Evolutionary conservation across 64 coral and sea anemone species (phyloP).

Genomic region (Pachyseris speciosa): DNA sequence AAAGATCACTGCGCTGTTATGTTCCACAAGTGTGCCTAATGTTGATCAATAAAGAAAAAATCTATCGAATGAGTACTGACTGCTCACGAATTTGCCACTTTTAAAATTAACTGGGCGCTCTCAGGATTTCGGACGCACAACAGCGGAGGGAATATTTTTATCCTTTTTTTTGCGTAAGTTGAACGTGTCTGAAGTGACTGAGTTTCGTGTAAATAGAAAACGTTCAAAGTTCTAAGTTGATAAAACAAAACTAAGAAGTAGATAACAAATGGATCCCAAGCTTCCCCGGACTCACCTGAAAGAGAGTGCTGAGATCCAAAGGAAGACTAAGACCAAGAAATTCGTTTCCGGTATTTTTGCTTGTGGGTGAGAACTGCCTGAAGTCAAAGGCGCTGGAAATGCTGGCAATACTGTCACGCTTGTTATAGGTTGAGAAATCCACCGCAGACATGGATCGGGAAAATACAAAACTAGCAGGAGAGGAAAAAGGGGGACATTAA

Average conservation of each 20-base stretch:
- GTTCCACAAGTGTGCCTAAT: too few relatives aligned
- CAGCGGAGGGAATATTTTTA: too few relatives aligned
- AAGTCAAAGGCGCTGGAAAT: conserved; percentile 77
- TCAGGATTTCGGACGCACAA: too few relatives aligned
- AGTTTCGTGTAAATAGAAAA: too few relatives aligned
- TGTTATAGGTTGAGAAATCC: conserved; percentile 5
- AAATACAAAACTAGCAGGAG: background rate
- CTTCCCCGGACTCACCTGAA: conserved; percentile 55
- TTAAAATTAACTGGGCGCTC: too few relatives aligned
- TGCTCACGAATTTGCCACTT: too few relatives aligned
- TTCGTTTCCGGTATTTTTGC: conserved; percentile 74
- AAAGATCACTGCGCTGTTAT: too few relatives aligned
- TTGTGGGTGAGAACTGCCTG: conserved; percentile 62
- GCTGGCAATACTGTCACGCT: conserved; percentile 67
- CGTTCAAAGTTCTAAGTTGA: too few relatives aligned
- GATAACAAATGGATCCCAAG: background rate
- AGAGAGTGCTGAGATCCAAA: conserved; percentile 74
- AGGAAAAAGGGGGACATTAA: background rate
- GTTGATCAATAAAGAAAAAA: too few relatives aligned
- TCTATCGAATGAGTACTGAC: too few relatives aligned
- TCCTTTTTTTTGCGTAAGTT: too few relatives aligned
- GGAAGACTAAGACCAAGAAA: conserved; percentile 94
- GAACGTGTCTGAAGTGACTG: too few relatives aligned
- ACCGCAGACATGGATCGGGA: conserved; percentile 55
- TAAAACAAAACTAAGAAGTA: background rate